Evolutionary conservation across 2,797 vertebrate genomes (phyloP).

Genomic region (Tenualosa ilisha): DNA sequence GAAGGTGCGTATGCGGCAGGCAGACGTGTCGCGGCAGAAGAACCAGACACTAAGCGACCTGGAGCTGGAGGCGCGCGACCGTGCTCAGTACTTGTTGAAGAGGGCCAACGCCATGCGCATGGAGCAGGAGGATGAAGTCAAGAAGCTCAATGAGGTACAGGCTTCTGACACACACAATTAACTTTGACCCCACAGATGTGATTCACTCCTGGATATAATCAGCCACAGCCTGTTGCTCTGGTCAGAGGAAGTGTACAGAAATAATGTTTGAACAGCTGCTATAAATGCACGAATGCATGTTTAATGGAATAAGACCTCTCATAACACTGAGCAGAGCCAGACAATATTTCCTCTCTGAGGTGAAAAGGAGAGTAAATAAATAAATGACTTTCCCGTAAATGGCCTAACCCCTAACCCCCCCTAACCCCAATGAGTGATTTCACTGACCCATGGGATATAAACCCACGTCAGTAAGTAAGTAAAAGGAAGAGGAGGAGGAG

Average conservation of each 20-base stretch:
- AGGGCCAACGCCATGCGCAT: slow-evolving; percentile 72
- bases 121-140: slow-evolving; percentile 89
- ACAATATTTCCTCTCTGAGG: no score
- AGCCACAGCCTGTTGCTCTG: not conserved
- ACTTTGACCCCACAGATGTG: not conserved
- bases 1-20: slow-evolving; percentile 72
- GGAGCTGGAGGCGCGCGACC: slow-evolving; percentile 76
- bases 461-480: no score
- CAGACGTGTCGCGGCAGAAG: slow-evolving; percentile 66
- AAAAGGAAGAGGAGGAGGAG: not conserved
- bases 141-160: slow-evolving; percentile 78
- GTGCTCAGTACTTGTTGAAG: slow-evolving; percentile 73
- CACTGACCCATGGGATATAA: no score
- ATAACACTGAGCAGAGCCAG: no score
- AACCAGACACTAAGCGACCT: slow-evolving; percentile 75
- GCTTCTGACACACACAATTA: not conserved
- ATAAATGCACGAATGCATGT: not conserved
- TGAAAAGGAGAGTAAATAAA: no score
- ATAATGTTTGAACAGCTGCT: no score
- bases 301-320: not conserved
- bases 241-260: not conserved
- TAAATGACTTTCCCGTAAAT: not conserved
- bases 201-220: not conserved
- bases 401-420: no score
- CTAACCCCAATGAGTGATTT: no score